These are phyloP conservation scores for Macropodus opercularis DNA, from an alignment of 2,797 vertebrate species.

Conservation along the genomic window DNA sequence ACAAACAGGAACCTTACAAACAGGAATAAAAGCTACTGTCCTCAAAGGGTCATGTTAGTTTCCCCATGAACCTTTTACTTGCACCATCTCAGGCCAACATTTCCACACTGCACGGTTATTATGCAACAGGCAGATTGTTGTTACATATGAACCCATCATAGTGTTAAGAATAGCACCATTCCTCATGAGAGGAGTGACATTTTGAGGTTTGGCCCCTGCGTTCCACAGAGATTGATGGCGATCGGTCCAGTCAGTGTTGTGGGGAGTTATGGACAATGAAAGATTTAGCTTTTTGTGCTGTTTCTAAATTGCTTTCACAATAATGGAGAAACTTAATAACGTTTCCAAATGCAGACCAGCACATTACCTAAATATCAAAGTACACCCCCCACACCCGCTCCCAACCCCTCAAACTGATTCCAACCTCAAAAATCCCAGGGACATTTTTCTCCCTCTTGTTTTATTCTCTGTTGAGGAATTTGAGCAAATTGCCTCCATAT, in stretches of 20 bases:
- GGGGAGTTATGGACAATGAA: background rate
- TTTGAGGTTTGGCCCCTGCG: no score
- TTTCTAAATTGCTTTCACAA: slow-evolving; percentile 11
- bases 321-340: slow-evolving; percentile 5
- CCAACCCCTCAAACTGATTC: slow-evolving; percentile 47
- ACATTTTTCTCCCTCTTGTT: slow-evolving; percentile 30
- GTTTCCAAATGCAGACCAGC: slow-evolving; percentile 3
- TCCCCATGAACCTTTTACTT: background rate
- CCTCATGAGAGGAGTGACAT: background rate
- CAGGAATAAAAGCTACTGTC: background rate
- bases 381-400: slow-evolving; percentile 33
- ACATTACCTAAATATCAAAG: slow-evolving; percentile 27
- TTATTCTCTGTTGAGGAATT: slow-evolving; percentile 67
- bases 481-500: slow-evolving; percentile 79
- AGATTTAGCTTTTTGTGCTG: background rate
- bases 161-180: background rate
- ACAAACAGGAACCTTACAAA: background rate
- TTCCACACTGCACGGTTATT: no score
- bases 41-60: no score
- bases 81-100: background rate
- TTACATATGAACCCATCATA: no score
- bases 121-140: background rate
- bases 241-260: background rate
- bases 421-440: slow-evolving; percentile 54
- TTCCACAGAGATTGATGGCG: no score